Evolutionary conservation across 2,113 vertebrate species (phyloP).

Genomic region (Syngnathus floridae): DNA sequence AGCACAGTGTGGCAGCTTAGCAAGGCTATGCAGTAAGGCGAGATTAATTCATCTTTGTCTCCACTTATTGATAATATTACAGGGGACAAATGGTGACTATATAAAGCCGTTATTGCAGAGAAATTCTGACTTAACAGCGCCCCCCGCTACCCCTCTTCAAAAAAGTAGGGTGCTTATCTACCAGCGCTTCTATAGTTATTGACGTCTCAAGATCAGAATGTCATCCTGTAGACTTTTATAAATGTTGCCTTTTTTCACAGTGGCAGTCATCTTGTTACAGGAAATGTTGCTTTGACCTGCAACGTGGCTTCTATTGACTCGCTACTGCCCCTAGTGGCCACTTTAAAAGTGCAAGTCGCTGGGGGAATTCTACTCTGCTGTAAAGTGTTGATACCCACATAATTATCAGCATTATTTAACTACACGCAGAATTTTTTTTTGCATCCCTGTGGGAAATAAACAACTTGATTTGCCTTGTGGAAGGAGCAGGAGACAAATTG

Average conservation of each 20-base stretch:
- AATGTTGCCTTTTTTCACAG: background rate
- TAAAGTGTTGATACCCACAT: background rate
- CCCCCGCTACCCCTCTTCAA: background rate
- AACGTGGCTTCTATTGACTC: background rate
- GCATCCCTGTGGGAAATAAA: background rate
- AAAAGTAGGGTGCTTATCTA: background rate
- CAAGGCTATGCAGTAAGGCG: background rate
- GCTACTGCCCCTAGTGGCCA: background rate
- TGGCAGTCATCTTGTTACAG: background rate
- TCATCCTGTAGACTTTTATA: background rate
- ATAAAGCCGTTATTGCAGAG: background rate
- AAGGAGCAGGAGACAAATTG: background rate
- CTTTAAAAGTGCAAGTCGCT: background rate
- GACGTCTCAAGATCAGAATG: background rate
- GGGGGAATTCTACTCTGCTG: background rate
- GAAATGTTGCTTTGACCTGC: background rate
- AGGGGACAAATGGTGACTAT: background rate
- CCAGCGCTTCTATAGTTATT: background rate
- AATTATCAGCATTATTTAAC: background rate
- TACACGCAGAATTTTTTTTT: background rate
- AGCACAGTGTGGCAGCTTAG: conserved; percentile 22
- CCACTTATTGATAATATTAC: background rate
- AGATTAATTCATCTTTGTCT: background rate
- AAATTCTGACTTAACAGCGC: background rate
- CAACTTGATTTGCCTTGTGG: background rate